These are phyloP conservation scores for western clawed frog (Xenopus tropicalis) DNA, from an alignment of 2,113 vertebrate genomes.

Conservation along the genomic window UCB_Xtro_10.0 CM004450.2:62965001-62965500, in stretches of 20 bases:
- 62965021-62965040: too few relatives aligned
- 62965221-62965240: background rate
- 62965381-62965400: background rate
- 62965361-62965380: background rate
- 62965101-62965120: background rate
- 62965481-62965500: conserved; percentile 9
- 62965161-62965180: background rate
- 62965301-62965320: background rate
- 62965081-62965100: background rate
- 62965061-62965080: background rate
- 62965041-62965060: too few relatives aligned
- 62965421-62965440: conserved; percentile 1
- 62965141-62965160: conserved; percentile 1
- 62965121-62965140: background rate
- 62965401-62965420: background rate
- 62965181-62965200: conserved; percentile 2
- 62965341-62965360: background rate
- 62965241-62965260: background rate
- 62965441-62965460: conserved; percentile 7
- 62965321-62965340: conserved; percentile 14
- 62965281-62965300: background rate
- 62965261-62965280: background rate
- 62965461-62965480: background rate
- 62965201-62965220: background rate
- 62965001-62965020: too few relatives aligned